A percentile compares a stretch with the other conserved stretches of the same genome.
Conservation (phyloP, 2,113 vertebrate species). For the Chaetura pelagica region DNA sequence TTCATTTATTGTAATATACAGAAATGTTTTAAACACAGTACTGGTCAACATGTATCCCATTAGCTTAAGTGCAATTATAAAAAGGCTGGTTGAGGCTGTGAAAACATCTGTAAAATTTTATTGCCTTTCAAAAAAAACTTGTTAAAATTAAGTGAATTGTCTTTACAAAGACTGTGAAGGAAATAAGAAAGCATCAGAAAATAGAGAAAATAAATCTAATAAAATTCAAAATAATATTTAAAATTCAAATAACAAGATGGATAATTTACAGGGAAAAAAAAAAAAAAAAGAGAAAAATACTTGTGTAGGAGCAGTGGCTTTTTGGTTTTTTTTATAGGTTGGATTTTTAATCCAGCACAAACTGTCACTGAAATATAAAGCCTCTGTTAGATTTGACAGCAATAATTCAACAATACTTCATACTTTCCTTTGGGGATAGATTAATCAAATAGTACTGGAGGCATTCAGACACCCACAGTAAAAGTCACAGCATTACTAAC, state of each 20-base stretch:
- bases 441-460: not conserved
- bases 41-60: not conserved
- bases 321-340: rapidly evolving
- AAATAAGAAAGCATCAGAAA: not conserved
- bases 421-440: not conserved
- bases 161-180: not conserved
- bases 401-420: slow-evolving; percentile 9
- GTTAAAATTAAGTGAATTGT: not conserved
- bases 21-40: not conserved
- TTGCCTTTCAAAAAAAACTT: not conserved
- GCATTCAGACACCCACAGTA: not conserved
- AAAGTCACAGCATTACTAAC: not conserved
- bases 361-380: not conserved
- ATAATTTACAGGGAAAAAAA: not conserved
- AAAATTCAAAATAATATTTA: not conserved
- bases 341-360: not conserved
- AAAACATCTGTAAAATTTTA: not conserved
- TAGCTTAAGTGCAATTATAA: not conserved
- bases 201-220: not conserved
- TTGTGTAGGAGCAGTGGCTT: not conserved
- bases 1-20: not conserved
- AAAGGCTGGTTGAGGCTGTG: not conserved
- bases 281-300: not conserved
- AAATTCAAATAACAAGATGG: not conserved
- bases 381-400: slow-evolving; percentile 4